Evolutionary conservation across 2,113 vertebrate species (phyloP), one percentile per base, ranked within the genome.

Genomic region (Gasterosteus aculeatus): DNA sequence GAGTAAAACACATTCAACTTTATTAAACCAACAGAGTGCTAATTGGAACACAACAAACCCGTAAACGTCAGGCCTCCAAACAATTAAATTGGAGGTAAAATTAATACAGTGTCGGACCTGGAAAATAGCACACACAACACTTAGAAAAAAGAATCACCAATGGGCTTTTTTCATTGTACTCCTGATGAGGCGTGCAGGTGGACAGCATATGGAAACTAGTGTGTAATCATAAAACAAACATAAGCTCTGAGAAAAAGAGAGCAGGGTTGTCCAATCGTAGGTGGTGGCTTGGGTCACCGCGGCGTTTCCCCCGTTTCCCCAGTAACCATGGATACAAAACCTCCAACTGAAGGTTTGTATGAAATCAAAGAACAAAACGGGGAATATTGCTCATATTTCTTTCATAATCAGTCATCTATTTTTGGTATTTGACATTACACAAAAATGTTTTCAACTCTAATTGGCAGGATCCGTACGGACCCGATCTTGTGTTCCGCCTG

Each of bases 41-140:
- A 90, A 90, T 87, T 85, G 74, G 82, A 69, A 26, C 75, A 77
- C 85, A 82, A 90, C 89, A 88, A 91, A 90, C 90, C 87, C 87
- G 89, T 87, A 85, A 88, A 87, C 56, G 81, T 80, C 88, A 82
- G 76, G 59, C 64, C 72, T 87, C 75, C 71, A 57, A 87, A 89
- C 77, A 82, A 83, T 82, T 77, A 87, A 78, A 76, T 78, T 10
- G 5, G 58, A 75, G 77, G 80, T 54, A 89, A 86, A 89, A 26
- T 88, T 64, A 86, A 85, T 84, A 72, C 83, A 88, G 87, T 87
- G 85, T 19, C n/a, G 0, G 78, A 87, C 75, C 35, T 10, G 56
- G 70, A 33, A 87, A 88, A 88, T 90, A 90, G 90, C 93, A 89
- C 88, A 90, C n/a, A 89, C 58, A 85, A 71, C 77, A 69, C 58